Evolutionary conservation across 1,140 invertebrate genomes (phyloP), one percentile per base, ranked within the genome.

Genomic region (Bombus huntii): DNA sequence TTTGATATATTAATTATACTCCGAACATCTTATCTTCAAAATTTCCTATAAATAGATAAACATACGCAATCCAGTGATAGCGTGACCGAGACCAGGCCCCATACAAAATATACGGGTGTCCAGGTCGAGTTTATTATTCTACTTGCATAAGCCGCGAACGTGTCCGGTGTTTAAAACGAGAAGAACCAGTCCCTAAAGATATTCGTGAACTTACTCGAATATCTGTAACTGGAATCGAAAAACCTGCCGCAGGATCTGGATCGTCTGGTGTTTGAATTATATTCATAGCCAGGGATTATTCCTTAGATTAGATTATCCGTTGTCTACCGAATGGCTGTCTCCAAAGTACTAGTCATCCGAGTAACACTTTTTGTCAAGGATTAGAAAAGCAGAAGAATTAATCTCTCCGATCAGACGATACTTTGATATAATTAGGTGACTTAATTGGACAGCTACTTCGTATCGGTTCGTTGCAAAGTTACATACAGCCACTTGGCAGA

Each of bases 141-240:
- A 75, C 66, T 83, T 90, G 86, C 86, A 81, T 86, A 86, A 90
- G 77, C 66, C 42, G 47, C 47, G 77, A 37, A 88, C 89, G 86
- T 90, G 86, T 59, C 59, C 68, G 18, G 88, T 39, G 79, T 85
- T 31, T n/a, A 28, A 34, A 82, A 90, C 75, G n/a, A 87, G 77
- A 22, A 47, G 66, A 86, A 86, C 85, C 74, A 70, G 85, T 87
- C 88, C 12, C 25, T 15, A 25, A 42, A 25, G 71, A 76, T n/a
- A 65, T 22, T 83, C 10, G 39, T 77, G 22, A 39, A 66, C 44
- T 22, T 22, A 25, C 37, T n/a, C 5, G 8, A 39, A 8, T 62
- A 31, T 15, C 1, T 9, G 37, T 53, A 68, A 79, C 65, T 25
- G 42, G 47, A 71, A 53, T n/a, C 22, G 34, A 47, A 65, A 62